phyloP scores from a whole-genome alignment of 2,888 invertebrate species.

The Thecophora atra region DNA sequence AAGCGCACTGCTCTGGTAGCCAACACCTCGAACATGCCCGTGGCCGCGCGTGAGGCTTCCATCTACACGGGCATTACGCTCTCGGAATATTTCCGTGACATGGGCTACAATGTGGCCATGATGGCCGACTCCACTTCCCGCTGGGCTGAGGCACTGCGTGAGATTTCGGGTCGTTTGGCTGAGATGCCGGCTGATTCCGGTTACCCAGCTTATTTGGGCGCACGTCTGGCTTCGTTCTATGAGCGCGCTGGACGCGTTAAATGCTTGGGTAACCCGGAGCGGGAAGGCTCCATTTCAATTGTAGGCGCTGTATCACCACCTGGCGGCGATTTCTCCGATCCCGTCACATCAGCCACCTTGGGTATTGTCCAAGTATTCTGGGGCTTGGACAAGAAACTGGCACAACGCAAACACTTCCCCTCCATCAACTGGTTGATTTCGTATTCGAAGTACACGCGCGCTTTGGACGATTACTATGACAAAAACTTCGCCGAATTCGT shows the following conservation, averaged over 20 bases:
- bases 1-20: conserved; percentile 98
- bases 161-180: conserved; percentile 92
- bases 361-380: conserved; percentile 99
- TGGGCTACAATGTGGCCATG: conserved; percentile 99
- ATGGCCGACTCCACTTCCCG: conserved; percentile 99
- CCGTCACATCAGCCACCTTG: conserved; percentile 97
- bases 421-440: conserved; percentile 99
- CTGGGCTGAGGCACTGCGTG: conserved; percentile 99
- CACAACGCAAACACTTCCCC: conserved; percentile 98
- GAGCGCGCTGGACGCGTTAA: conserved; percentile 97
- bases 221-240: conserved; percentile 97
- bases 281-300: conserved; percentile 98
- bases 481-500: conserved; percentile 97
- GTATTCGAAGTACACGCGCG: conserved; percentile 96
- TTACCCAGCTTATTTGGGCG: conserved; percentile 98
- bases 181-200: conserved; percentile 99
- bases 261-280: conserved; percentile 93
- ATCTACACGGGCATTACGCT: conserved; percentile 99
- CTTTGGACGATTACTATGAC: conserved; percentile 97
- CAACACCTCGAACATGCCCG: conserved; percentile 99
- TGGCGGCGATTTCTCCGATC: conserved; percentile 99
- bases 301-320: conserved; percentile 99
- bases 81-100: conserved; percentile 98
- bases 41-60: conserved; percentile 98
- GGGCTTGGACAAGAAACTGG: conserved; percentile 97